Conservation (phyloP, 2,113 vertebrate genomes). For the Deroptyus accipitrinus region DNA sequence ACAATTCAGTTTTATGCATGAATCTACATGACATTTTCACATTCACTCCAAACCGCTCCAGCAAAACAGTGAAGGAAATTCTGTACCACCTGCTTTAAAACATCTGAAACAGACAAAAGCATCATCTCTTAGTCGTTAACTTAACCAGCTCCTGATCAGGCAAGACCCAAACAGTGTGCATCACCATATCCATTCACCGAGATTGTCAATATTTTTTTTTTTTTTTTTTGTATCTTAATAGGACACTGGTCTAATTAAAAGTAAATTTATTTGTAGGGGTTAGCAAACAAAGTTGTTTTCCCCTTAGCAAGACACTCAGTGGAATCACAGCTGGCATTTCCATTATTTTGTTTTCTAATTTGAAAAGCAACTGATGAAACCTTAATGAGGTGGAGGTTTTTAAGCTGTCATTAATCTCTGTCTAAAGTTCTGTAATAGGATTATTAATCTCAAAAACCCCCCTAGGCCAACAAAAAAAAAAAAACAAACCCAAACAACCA, state of each 20-base stretch:
- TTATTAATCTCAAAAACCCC: neutral
- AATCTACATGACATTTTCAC: neutral
- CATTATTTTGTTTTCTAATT: slow-evolving; percentile 43
- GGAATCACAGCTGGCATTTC: neutral
- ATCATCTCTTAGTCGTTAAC: neutral
- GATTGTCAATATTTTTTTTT: neutral
- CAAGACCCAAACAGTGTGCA: neutral
- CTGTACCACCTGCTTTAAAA: neutral
- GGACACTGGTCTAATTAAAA: neutral
- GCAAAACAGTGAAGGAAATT: neutral
- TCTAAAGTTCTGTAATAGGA: neutral
- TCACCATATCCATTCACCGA: neutral
- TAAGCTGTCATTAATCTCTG: slow-evolving; percentile 7
- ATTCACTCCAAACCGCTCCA: neutral
- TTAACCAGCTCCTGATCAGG: neutral
- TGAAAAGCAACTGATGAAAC: neutral
- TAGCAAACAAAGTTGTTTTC: slow-evolving; percentile 3
- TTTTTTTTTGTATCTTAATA: neutral
- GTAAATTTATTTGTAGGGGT: slow-evolving; percentile 38
- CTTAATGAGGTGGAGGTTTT: slow-evolving; percentile 25
- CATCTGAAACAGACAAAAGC: neutral
- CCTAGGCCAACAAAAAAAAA: neutral
- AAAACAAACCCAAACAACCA: neutral
- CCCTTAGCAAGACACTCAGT: neutral
- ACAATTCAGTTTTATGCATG: neutral